Base-by-base conservation (phyloP, 2,113 vertebrate species). In the Peromyscus polionotus region DNA sequence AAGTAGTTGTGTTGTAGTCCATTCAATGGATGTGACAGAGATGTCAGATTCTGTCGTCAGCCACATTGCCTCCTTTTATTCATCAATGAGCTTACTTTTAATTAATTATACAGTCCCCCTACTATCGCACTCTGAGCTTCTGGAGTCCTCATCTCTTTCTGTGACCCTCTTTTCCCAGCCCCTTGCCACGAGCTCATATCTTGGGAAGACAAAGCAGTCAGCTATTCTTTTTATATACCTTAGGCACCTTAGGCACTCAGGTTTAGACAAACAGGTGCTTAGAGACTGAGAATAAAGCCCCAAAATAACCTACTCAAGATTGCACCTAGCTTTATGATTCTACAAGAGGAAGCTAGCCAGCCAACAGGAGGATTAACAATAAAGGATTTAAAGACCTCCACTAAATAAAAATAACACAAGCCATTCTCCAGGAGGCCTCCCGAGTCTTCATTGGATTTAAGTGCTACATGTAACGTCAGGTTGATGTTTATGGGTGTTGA, bases 401-500 rank as follows among this genome's bases (percentile, higher is more conserved):
- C 91, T 96, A 92, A 96, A 76, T 97, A 96, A 95, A 94, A 97
- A 65, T 39, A 96, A 85, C 86, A 76, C 0, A 0, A 86, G 12
- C 61, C 72, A 36, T 65, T 93, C 89, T 95, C 42, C 16, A 63
- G 45, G 90, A 81, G 45, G 67, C 93, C 90, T 90, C 91, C 54
- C 0, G 85, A 94, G 85, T 91, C 94, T 85, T 96, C 77, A 11
- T 7, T 88, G 91, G 65, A 45, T 77, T 93, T 92, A 92, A 95
- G 42, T 80, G 88, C 88, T 76, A 61, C 86, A 70, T 88, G 88
- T 57, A 57, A 93, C 94, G 86, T 75, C 36, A 13, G 85, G 89
- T 87, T 97, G 95, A 88, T 86, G 96, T 96, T 94, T 91, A 96
- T 48, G 57, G 88, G 54, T 59, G 96, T 91, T 86, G 83, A 95